Conservation (phyloP, 2,113 vertebrate genomes). For the Tapirus terrestris region DNA sequence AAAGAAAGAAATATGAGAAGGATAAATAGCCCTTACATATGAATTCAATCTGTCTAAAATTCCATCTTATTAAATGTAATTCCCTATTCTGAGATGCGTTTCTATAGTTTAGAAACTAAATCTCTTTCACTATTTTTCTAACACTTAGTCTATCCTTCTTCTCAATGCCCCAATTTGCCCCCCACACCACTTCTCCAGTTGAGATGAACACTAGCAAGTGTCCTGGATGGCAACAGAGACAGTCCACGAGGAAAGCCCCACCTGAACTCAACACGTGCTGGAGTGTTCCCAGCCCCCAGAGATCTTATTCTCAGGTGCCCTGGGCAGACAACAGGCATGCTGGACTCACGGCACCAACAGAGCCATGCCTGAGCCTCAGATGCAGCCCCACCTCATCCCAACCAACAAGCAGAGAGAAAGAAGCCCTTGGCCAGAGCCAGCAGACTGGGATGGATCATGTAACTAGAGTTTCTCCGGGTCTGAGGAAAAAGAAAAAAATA, state of each 20-base stretch:
- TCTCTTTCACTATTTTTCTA: background rate
- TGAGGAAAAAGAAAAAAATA: background rate
- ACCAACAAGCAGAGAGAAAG: background rate
- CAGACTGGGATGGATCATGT: background rate
- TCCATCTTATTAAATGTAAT: background rate
- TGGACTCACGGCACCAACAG: background rate
- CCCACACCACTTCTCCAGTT: background rate
- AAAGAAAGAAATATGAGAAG: constrained; percentile 10
- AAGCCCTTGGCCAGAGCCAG: background rate
- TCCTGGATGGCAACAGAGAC: background rate
- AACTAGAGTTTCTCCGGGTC: background rate
- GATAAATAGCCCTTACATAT: background rate
- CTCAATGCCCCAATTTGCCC: background rate
- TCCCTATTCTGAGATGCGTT: background rate
- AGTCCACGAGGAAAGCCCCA: background rate
- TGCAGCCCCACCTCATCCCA: background rate
- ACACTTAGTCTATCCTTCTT: background rate
- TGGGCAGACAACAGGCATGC: background rate
- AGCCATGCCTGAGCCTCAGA: background rate
- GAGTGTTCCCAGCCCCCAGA: background rate
- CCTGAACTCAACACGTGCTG: background rate
- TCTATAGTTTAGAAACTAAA: background rate
- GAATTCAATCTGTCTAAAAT: constrained; percentile 15
- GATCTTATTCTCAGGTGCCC: background rate
- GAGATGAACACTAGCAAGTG: background rate